Base-by-base conservation (phyloP, 2,113 vertebrate genomes). In the Petroica traversi region DNA sequence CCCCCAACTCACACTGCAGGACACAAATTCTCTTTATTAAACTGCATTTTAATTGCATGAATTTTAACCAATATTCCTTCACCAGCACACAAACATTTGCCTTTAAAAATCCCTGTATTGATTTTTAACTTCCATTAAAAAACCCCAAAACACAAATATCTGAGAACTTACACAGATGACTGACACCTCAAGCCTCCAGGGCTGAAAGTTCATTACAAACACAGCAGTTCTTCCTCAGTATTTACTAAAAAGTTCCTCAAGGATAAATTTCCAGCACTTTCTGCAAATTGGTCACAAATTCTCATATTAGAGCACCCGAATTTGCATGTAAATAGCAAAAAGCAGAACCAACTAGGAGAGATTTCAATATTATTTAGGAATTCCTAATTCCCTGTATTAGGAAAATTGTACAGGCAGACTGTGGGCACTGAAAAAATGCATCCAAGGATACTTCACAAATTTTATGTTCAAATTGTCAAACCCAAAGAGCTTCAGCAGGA, bases 261-360 rank as follows among this genome's bases (percentile, higher is more conserved):
- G 10, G 36, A 82, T 43, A 68, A 82, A 52, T 9, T 64, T n/a
- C 9, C 84, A 88, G 10, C 8, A 1, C 12, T 43, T 83, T 14
- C 29, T 73, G 36, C 77, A 61, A 80, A 61, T 12, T 19, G 20
- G 18, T 17, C 4, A 5, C 31, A 52, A 78, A n/a, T 59, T 74
- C 87, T 78, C 14, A 0, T 22, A 34, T 43, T 33, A 25, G 6
- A 54, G 7, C 31, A 54, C 25, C 18, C 1, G 0, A 10, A 19
- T 36, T 55, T 51, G 49, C 48, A 72, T 54, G 20, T 72, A 40
- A 66, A 52, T 75, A 67, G 9, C 71, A 52, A 13, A 55, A 52
- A 54, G 49, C 34, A 72, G 33, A 72, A 91, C 5, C 25, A 85
- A 2, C 28, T 4, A 61, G 13, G 54, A 75, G n/a, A 63, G 5